Base-by-base conservation (phyloP, 1,140 invertebrate genomes). In the Zaprionus capensis region DNA sequence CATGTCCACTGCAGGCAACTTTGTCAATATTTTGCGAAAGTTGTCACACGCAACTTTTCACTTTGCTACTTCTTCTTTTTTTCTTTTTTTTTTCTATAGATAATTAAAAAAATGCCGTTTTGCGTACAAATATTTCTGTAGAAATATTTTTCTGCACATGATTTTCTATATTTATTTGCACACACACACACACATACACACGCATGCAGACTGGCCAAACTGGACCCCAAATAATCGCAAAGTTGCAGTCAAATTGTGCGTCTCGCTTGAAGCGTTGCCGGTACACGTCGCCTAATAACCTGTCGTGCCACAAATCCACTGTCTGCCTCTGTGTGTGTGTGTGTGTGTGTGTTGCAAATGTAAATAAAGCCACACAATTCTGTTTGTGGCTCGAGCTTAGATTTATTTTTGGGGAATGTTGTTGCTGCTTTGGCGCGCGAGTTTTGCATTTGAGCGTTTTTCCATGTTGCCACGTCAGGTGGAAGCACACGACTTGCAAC, bases 321-420 rank as follows among this genome's bases (percentile, higher is more conserved):
- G 24, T 59, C 44, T 49, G 15, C 12, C 14, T 66, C 57, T 41
- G 31, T 41, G 22, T 59, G 61, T 78, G 38, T 65, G 56, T 64
- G 59, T 76, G 17, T 76, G 56, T 70, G 59, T 76, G 17, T 73
- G 75, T 51, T 65, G 78, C 73, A 84, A 84, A 88, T 88, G 85
- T 88, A 88, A 88, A 88, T 87, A 88, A 88, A 90, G 88, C 81
- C 84, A 65, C 75, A 74, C 78, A 88, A 87, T 88, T 80, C 77
- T 71, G 76, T 65, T 65, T 83, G 71, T 76, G 68, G 22, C 34
- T 51, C n/a, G 20, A 49, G 46, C 46, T 62, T 51, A 44, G 62
- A 46, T 49, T 73, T 34, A 34, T 34, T 62, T 71, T 77, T 71
- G 71, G 78, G 85, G 85, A 88, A 90, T 91, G 85, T 71, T 90